phyloP scores from a whole-genome alignment of 2,113 vertebrate species.

The Phalacrocorax brasilianus region DNA sequence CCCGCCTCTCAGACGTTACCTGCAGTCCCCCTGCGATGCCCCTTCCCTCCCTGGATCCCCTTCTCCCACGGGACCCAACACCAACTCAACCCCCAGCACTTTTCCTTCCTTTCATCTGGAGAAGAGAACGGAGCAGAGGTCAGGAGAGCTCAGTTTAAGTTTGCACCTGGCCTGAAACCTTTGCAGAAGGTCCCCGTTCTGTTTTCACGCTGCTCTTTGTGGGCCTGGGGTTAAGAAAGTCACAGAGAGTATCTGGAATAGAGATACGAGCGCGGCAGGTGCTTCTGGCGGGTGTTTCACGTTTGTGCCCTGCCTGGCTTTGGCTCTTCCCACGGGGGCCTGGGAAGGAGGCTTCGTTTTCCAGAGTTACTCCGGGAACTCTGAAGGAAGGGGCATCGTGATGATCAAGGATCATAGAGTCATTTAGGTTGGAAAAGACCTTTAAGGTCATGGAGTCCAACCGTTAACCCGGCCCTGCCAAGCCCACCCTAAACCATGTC shows the following conservation, averaged over 20 bases:
- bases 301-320: background rate
- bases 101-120: background rate
- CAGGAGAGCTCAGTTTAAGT: background rate
- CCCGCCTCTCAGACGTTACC: background rate
- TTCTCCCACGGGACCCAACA: no score
- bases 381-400: background rate
- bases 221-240: background rate
- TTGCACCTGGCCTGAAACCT: background rate
- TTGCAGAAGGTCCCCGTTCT: background rate
- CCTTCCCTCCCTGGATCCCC: background rate
- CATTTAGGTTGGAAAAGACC: no score
- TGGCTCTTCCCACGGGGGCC: background rate
- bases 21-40: background rate
- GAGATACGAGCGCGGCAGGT: background rate
- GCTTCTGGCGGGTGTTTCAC: background rate
- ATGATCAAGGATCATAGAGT: background rate
- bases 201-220: background rate
- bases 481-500: background rate
- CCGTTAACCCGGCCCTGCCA: background rate
- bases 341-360: background rate
- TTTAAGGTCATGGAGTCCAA: background rate
- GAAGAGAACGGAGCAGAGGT: background rate
- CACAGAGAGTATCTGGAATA: background rate
- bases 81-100: background rate
- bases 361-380: rapidly evolving